Evolutionary conservation across 2,113 vertebrate genomes (phyloP), one percentile per base, ranked within the genome.

Genomic region (Salvelinus namaycush): DNA sequence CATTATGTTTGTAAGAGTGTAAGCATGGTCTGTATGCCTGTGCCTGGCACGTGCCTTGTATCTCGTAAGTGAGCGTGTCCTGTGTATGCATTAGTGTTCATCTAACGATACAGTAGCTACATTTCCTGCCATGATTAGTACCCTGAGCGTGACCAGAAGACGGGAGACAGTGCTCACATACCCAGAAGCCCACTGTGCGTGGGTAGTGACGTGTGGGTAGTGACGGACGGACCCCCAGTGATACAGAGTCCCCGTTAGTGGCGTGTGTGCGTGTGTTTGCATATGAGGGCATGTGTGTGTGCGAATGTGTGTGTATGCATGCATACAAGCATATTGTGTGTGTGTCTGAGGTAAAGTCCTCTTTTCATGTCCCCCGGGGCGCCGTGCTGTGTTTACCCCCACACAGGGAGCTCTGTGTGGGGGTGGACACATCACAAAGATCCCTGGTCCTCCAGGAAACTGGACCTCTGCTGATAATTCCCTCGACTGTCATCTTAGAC

Each of bases 391-490:
- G 57, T 59, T 18, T 6, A n/a, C 20, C 27, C 29, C 29, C 68
- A 69, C 68, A 69, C 7, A 48, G 16, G 13, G 68, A 20, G 8
- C 11, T 22, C 8, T 49, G 39, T 70, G 39, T 49, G 39, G n/a
- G 68, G 68, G 39, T 22, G 68, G 39, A 70, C 39, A 49, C 24
- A 24, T 70, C 34, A 70, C 68, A 24, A 49, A 49, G 20, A 70
- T 8, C 8, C n/a, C 22, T 70, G 34, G 31, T 22, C 68, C 39
- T 70, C 11, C 22, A 24, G 68, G 9, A 70, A 39, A 49, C 68
- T 70, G 39, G 39, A 48, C 34, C 68, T 70, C 39, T 4, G 39
- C n/a, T n/a, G 31, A 69, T 39, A 68, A 68, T 29, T 34, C 67
- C 24, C 16, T 29, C 14, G 67, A 16, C 67, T 39, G 27, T 16